Evolutionary conservation across 2,797 vertebrate species (phyloP).

Genomic region (Adelosebastes latens): DNA sequence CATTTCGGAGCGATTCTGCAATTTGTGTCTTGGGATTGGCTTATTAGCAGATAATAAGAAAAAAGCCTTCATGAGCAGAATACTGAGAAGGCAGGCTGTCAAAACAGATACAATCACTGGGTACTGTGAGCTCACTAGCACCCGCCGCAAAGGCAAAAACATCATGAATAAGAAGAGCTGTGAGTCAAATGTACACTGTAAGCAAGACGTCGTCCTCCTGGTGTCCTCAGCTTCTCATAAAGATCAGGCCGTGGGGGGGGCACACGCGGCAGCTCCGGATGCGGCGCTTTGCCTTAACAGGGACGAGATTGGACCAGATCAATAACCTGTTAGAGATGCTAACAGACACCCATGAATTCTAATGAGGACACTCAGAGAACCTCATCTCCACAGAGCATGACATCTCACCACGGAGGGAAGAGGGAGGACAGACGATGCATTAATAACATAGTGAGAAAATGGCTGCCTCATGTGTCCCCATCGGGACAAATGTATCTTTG

Average conservation of each 20-base stretch:
- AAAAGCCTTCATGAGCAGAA: constrained; percentile 17
- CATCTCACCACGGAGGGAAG: constrained; percentile 7
- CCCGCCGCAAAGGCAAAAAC: constrained; percentile 1
- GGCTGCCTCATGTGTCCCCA: not conserved
- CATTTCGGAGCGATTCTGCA: constrained; percentile 18
- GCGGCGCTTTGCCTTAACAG: constrained; percentile 50
- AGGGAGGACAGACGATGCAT: constrained; percentile 15
- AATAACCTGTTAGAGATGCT: constrained; percentile 79
- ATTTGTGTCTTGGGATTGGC: constrained; percentile 26
- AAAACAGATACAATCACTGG: constrained; percentile 32
- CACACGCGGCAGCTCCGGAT: constrained; percentile 25
- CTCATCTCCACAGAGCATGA: constrained; percentile 51
- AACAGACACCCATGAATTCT: constrained; percentile 73
- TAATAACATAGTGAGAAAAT: constrained; percentile 35
- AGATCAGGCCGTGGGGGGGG: constrained; percentile 18
- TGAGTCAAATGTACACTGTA: constrained; percentile 4
- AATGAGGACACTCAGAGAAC: constrained; percentile 67
- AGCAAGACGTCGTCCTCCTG: constrained; percentile 25
- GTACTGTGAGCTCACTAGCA: not conserved
- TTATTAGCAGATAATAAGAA: constrained; percentile 50
- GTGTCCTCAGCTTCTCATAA: constrained; percentile 46
- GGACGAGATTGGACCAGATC: constrained; percentile 69
- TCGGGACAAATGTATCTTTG: not conserved
- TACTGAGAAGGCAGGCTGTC: constrained; percentile 33
- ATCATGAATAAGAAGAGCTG: constrained; percentile 18